These are phyloP conservation scores for Callocephalon fimbriatum DNA, from an alignment of 2,113 vertebrate species.

Conservation along the genomic window DNA sequence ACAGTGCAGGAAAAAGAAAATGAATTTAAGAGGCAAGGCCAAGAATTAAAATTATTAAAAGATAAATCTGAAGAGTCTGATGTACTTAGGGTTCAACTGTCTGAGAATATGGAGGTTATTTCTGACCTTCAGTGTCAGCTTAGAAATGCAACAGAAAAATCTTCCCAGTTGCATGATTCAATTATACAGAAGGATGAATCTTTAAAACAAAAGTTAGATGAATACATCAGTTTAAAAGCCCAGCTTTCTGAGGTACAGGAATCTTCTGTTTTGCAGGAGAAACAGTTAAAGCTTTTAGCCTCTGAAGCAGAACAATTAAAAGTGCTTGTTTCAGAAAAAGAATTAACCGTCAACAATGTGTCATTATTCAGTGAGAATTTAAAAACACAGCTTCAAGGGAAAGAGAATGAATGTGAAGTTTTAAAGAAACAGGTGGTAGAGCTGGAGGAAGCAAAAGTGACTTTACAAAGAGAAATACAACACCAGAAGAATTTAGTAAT, in stretches of 20 bases:
- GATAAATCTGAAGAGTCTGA: constrained; percentile 75
- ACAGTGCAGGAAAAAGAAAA: constrained; percentile 72
- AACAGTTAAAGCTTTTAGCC: constrained; percentile 64
- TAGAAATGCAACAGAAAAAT: constrained; percentile 47
- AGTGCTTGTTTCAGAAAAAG: constrained; percentile 75
- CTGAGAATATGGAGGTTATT: constrained; percentile 78
- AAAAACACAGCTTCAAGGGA: constrained; percentile 67
- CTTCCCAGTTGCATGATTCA: constrained; percentile 51
- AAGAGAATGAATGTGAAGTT: constrained; percentile 74
- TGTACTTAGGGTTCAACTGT: constrained; percentile 72
- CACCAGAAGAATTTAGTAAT: constrained; percentile 64
- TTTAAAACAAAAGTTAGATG: constrained; percentile 75
- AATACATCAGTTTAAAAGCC: constrained; percentile 62
- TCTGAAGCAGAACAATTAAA: constrained; percentile 74
- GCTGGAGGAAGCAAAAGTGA: constrained; percentile 69
- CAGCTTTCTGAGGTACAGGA: constrained; percentile 73
- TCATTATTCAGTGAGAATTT: constrained; percentile 63
- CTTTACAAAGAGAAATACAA: constrained; percentile 67
- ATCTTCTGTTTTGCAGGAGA: constrained; percentile 49
- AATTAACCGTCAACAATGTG: constrained; percentile 55
- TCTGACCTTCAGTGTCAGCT: constrained; percentile 75
- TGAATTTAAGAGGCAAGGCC: constrained; percentile 62
- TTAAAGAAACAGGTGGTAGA: constrained; percentile 75
- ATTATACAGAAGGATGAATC: constrained; percentile 73
- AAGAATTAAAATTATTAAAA: constrained; percentile 72